Conservation (phyloP, 2,113 vertebrate genomes). For the Eubucco bourcierii region DNA sequence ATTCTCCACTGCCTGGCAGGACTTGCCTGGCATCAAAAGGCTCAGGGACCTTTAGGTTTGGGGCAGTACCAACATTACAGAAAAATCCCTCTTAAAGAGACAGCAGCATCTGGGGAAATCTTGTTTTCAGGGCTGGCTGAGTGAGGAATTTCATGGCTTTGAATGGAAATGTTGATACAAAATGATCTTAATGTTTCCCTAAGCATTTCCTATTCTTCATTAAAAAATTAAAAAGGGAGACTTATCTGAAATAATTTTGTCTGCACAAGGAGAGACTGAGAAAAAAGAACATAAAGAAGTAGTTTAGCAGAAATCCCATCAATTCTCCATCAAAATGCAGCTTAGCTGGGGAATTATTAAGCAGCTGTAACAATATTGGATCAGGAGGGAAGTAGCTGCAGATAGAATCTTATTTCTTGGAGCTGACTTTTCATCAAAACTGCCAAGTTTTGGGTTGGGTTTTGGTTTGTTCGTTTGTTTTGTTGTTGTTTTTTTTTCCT, state of each 20-base stretch:
- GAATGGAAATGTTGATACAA: neutral
- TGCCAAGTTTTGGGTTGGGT: neutral
- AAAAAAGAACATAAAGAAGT: neutral
- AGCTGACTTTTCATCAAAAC: conserved; percentile 52
- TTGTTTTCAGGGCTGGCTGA: neutral
- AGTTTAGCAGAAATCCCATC: conserved; percentile 38
- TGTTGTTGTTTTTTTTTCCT: neutral
- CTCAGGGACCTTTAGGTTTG: neutral
- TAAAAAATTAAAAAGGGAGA: neutral
- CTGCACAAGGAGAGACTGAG: neutral
- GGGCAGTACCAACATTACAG: neutral
- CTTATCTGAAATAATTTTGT: conserved; percentile 22
- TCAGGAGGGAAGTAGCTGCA: conserved; percentile 43
- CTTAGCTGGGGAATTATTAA: conserved; percentile 60
- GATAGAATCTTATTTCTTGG: conserved; percentile 46
- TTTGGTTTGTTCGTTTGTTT: no score
- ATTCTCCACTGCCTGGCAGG: neutral
- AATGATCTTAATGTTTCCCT: conserved; percentile 35
- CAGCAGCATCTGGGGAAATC: neutral
- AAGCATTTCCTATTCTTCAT: conserved; percentile 13
- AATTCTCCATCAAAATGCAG: conserved; percentile 43
- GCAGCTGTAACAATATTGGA: conserved; percentile 29
- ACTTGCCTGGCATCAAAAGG: neutral
- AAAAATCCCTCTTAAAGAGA: neutral
- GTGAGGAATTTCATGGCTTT: neutral